These are phyloP conservation scores for Leptothorax acervorum DNA, from an alignment of 2,888 invertebrate species.

Conservation along the genomic window DNA sequence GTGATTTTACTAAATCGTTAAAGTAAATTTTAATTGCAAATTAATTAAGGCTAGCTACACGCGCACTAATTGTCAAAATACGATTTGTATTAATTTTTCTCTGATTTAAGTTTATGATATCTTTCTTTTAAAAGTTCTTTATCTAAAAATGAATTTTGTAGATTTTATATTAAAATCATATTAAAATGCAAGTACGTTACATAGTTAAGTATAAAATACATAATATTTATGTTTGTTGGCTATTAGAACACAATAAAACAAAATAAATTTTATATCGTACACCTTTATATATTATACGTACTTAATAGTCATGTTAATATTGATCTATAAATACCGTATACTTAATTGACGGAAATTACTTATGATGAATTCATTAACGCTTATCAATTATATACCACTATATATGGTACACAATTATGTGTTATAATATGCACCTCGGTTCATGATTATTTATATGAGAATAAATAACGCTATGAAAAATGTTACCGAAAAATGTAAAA, in stretches of 20 bases:
- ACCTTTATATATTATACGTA: background rate
- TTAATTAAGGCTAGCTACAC: background rate
- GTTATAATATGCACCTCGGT: slow-evolving; percentile 30
- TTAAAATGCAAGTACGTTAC: background rate
- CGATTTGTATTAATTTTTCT: background rate
- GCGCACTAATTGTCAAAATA: background rate
- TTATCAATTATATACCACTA: slow-evolving; percentile 35
- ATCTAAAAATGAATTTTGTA: background rate
- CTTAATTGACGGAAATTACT: slow-evolving; percentile 36
- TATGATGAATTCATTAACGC: slow-evolving; percentile 34
- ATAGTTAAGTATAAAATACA: background rate
- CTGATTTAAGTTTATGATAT: background rate
- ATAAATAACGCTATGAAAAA: slow-evolving; percentile 23
- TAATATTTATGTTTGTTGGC: background rate
- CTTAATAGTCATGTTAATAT: slow-evolving; percentile 22
- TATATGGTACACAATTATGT: no score
- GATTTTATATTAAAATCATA: background rate
- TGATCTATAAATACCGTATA: slow-evolving; percentile 34
- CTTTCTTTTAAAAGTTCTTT: background rate
- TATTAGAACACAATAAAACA: background rate
- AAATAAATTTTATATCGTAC: slow-evolving; percentile 6
- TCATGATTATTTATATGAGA: slow-evolving; percentile 42
- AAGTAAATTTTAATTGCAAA: background rate
- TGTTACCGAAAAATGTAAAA: slow-evolving; percentile 13
- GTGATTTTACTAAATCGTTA: background rate